Evolutionary conservation across 2,113 vertebrate species (phyloP).

Genomic region (Cololabis saira): DNA sequence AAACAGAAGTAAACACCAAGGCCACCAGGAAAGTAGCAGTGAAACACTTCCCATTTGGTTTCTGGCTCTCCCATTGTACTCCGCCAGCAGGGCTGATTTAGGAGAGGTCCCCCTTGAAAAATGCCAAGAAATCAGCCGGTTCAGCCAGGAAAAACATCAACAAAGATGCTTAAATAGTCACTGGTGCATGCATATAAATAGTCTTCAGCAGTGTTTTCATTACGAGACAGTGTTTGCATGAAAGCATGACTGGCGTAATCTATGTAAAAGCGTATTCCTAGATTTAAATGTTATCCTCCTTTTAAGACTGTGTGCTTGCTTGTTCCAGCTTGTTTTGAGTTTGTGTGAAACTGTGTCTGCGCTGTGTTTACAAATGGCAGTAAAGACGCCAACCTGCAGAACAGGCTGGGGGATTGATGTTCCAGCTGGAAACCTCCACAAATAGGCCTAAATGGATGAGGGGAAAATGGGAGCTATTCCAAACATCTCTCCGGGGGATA

Average conservation of each 20-base stretch:
- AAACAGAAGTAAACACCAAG: constrained; percentile 42
- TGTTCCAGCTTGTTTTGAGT: background rate
- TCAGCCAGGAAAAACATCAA: constrained; percentile 27
- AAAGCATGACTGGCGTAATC: no score
- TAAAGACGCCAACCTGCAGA: constrained; percentile 54
- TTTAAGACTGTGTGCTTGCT: background rate
- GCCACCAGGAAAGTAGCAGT: constrained; percentile 42
- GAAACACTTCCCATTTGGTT: constrained; percentile 40
- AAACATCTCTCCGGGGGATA: constrained; percentile 45
- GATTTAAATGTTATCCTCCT: background rate
- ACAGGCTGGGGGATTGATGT: constrained; percentile 32
- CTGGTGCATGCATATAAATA: constrained; percentile 19
- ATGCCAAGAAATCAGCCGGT: constrained; percentile 29
- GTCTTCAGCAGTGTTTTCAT: constrained; percentile 5
- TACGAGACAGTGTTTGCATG: background rate
- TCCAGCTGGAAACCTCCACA: constrained; percentile 55
- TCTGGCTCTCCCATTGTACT: constrained; percentile 47
- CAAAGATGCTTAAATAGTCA: constrained; percentile 18
- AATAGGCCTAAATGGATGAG: constrained; percentile 58
- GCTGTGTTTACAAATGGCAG: constrained; percentile 31
- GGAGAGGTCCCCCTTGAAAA: constrained; percentile 41
- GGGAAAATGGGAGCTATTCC: constrained; percentile 63
- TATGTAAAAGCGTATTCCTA: no score
- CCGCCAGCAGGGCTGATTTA: constrained; percentile 58
- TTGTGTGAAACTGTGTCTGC: constrained; percentile 10